These are phyloP conservation scores for Acrocephalus arundinaceus DNA, from an alignment of 2,113 vertebrate species.

Conservation along the genomic window DNA sequence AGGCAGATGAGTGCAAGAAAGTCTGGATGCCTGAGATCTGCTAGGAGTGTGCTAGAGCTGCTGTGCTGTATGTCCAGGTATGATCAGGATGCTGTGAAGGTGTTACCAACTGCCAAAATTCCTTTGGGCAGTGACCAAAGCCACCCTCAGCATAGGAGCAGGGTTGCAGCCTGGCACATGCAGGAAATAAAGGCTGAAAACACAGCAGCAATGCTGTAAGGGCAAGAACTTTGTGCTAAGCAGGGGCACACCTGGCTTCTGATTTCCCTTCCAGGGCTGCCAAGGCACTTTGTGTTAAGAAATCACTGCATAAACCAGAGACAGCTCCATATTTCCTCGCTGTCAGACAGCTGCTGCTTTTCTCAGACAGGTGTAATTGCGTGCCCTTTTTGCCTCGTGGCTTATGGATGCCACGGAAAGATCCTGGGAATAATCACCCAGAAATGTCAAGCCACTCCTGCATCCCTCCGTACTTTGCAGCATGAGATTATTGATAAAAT, in stretches of 20 bases:
- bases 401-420: not conserved
- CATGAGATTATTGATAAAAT: slow-evolving; percentile 47
- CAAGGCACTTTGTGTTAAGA: not conserved
- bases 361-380: not conserved
- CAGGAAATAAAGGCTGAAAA: not conserved
- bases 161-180: not conserved
- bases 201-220: not conserved
- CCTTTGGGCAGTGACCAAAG: not conserved
- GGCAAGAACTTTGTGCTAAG: not conserved
- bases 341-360: not conserved
- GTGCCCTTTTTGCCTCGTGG: not conserved
- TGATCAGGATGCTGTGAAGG: not conserved
- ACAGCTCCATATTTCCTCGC: not conserved
- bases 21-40: rapidly evolving
- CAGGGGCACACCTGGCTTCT: not conserved
- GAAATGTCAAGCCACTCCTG: not conserved
- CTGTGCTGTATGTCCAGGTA: not conserved
- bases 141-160: not conserved
- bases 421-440: not conserved
- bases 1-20: not conserved
- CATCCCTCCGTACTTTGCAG: not conserved
- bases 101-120: not conserved
- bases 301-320: not conserved
- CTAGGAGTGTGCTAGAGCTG: not conserved
- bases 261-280: not conserved